Base-by-base conservation (phyloP, 2,888 invertebrate genomes). In the Eurytoma adleriae region DNA sequence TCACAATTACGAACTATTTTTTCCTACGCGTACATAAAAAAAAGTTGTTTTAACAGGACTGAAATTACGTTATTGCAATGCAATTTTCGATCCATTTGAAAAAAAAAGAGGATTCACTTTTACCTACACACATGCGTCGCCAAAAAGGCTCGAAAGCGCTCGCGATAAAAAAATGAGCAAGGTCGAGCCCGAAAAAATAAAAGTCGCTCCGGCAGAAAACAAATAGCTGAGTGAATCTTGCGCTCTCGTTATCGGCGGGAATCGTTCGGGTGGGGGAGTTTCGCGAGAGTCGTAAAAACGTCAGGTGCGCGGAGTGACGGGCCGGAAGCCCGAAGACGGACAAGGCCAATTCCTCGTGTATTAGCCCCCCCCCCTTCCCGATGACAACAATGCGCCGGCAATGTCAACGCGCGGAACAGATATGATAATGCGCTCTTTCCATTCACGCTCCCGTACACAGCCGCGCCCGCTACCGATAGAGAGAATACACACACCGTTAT, bases 301-400 rank as follows among this genome's bases (percentile, higher is more conserved):
- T 61, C 71, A 59, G 50, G 78, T 48, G 52, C 66, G 27, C 61
- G 48, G 30, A 52, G 74, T 70, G 70, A 80, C 79, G 72, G 79
- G 89, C 88, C 89, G 88, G 86, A 86, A 84, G 86, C 86, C 85
- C 87, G 90, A 90, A 83, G 79, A 84, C 88, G 90, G 90, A 90
- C 90, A 89, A 89, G 90, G 89, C 89, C 89, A 90, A 90, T 90
- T 90, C 89, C 89, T 89, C 61, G 24, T 90, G 88, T 89, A 90
- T 89, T 88, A 89, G 88, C 10, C 10, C 40, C 40, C 40, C 40
- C 7, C 40, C 24, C 40, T 40, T 10, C 86, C 86, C 59, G 84
- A 85, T 86, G 86, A 76, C 79, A 83, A 82, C 75, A 79, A 80
- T 71, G 67, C 83, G 66, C 50, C 40, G 57, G 27, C 82, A 72